These are phyloP conservation scores for Pyrrhosoma nymphula DNA, from an alignment of 2,888 invertebrate genomes.

Conservation along the genomic window DNA sequence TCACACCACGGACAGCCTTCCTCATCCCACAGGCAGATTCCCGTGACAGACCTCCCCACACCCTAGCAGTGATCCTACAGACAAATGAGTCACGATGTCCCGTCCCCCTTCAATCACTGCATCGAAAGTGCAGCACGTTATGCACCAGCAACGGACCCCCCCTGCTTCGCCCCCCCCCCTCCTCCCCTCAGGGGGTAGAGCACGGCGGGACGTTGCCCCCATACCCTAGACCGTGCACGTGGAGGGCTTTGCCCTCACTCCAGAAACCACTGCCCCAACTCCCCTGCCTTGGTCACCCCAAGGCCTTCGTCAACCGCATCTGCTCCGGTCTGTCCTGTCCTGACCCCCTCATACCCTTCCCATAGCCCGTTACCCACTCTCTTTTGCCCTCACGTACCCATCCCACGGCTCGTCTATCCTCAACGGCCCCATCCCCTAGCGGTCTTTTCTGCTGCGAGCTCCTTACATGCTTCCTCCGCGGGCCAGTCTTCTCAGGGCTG, in stretches of 20 bases:
- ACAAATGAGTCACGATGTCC: conserved; percentile 45
- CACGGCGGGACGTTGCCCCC: background rate
- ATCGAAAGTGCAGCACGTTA: background rate
- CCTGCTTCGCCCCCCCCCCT: background rate
- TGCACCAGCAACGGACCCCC: background rate
- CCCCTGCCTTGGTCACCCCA: conserved; percentile 1
- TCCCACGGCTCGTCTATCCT: background rate
- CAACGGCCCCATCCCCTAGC: background rate
- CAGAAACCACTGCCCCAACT: background rate
- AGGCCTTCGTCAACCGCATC: conserved; percentile 36
- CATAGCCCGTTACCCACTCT: background rate
- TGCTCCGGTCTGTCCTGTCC: conserved; percentile 34
- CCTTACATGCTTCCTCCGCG: conserved; percentile 41
- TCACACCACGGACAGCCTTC: background rate
- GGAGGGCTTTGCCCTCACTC: background rate
- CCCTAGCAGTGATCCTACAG: background rate
- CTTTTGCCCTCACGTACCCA: background rate
- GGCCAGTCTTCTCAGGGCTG: conserved; percentile 48
- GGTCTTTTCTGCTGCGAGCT: background rate
- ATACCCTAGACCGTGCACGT: background rate
- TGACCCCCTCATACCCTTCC: background rate
- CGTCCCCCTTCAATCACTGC: conserved; percentile 45
- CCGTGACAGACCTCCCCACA: background rate
- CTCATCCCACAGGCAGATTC: background rate
- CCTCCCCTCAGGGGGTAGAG: background rate